Conservation (phyloP, 2,797 vertebrate genomes). For the Coracias cyanogaster region DNA sequence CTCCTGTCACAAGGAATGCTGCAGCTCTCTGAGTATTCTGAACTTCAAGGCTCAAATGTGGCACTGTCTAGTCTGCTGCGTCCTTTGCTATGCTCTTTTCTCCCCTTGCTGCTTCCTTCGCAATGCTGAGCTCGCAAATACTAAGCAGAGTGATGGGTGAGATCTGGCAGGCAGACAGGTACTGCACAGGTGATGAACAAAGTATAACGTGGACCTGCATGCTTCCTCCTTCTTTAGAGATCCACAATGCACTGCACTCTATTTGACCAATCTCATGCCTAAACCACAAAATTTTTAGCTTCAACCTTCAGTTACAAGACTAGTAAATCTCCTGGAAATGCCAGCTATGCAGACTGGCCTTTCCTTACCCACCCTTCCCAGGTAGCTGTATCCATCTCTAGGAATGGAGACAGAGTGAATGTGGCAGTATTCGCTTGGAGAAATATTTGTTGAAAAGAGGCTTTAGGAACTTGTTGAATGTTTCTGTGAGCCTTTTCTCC, state of each 20-base stretch:
- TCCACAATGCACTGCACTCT: neutral
- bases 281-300: neutral
- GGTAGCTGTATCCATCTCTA: neutral
- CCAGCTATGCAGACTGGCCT: neutral
- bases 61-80: neutral
- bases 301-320: neutral
- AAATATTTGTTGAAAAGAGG: neutral
- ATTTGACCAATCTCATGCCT: neutral
- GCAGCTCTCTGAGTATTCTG: neutral
- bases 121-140: neutral
- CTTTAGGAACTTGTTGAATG: neutral
- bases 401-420: neutral
- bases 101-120: neutral
- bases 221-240: neutral
- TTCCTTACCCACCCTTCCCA: neutral
- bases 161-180: neutral
- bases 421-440: neutral
- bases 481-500: neutral
- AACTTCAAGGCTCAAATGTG: neutral
- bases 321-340: slow-evolving; percentile 5
- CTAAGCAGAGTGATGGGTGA: neutral
- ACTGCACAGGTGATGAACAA: neutral
- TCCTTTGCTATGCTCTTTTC: neutral
- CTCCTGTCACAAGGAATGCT: neutral
- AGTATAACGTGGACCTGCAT: neutral